A percentile compares a stretch with the other conserved stretches of the same genome.
Evolutionary conservation across 2,113 vertebrate genomes (phyloP).

Genomic region (Galeopterus variegatus): DNA sequence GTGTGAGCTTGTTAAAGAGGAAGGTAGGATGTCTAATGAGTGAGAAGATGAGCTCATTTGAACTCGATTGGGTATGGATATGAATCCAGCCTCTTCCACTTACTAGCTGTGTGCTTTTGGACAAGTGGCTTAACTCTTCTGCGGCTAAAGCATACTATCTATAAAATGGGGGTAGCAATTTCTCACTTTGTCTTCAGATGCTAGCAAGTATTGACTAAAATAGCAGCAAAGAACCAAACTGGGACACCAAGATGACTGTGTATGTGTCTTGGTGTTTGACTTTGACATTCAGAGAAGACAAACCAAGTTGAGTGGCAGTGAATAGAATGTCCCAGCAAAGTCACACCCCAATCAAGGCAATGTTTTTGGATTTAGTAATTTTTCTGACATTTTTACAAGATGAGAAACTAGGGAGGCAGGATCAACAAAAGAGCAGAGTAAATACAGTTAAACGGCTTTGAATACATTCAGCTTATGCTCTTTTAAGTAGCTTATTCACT

Average conservation of each 20-base stretch:
- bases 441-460: constrained; percentile 86
- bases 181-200: background rate
- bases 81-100: background rate
- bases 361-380: constrained; percentile 78
- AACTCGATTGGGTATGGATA: background rate
- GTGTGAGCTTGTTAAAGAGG: background rate
- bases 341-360: background rate
- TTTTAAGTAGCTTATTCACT: constrained; percentile 90
- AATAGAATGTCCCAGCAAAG: background rate
- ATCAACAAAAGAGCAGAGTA: constrained; percentile 84
- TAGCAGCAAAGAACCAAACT: background rate
- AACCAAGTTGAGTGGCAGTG: background rate
- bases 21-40: accelerated
- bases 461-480: constrained; percentile 84
- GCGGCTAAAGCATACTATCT: background rate
- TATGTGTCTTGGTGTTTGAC: background rate
- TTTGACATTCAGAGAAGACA: background rate
- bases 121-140: background rate
- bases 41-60: background rate
- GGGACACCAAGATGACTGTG: background rate
- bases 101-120: background rate
- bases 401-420: constrained; percentile 61
- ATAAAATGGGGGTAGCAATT: background rate
- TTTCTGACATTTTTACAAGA: constrained; percentile 81
- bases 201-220: background rate